phyloP scores from a whole-genome alignment of 2,888 invertebrate species.

The Hoplodrina ambigua region DNA sequence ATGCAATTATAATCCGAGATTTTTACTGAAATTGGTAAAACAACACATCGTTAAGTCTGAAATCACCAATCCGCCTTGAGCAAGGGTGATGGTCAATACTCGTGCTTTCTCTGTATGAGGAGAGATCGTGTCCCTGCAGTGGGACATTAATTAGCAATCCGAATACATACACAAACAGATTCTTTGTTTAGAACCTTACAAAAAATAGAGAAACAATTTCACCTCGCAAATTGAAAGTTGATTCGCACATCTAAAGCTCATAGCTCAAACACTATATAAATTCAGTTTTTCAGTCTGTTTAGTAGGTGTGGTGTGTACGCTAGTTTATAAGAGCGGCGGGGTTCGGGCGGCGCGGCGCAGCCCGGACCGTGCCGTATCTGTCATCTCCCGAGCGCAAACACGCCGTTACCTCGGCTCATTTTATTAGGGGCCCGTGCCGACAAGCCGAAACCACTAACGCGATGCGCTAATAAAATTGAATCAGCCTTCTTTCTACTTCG shows the following conservation, averaged over 20 bases:
- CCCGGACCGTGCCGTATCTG: conserved; percentile 86
- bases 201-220: background rate
- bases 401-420: conserved; percentile 87
- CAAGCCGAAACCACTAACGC: conserved; percentile 74
- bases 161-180: too few relatives aligned
- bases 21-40: too few relatives aligned
- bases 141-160: too few relatives aligned
- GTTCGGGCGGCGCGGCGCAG: conserved; percentile 63
- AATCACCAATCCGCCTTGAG: too few relatives aligned
- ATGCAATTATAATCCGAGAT: too few relatives aligned
- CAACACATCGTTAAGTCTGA: too few relatives aligned
- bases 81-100: too few relatives aligned
- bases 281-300: conserved; percentile 66
- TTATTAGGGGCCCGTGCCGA: conserved; percentile 84
- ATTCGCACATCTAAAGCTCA: conserved; percentile 33
- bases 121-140: too few relatives aligned
- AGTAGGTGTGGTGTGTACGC: conserved; percentile 72
- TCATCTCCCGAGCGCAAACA: conserved; percentile 86
- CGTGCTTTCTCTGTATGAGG: too few relatives aligned
- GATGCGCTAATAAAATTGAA: conserved; percentile 78
- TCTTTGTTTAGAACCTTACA: background rate
- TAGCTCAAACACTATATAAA: conserved; percentile 60
- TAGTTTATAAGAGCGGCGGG: conserved; percentile 80
- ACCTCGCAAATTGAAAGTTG: conserved; percentile 4
- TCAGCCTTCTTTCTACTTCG: conserved; percentile 71